These are phyloP conservation scores for Periophthalmus modestus DNA, from an alignment of 2,113 vertebrate genomes.

Conservation along the genomic window DNA sequence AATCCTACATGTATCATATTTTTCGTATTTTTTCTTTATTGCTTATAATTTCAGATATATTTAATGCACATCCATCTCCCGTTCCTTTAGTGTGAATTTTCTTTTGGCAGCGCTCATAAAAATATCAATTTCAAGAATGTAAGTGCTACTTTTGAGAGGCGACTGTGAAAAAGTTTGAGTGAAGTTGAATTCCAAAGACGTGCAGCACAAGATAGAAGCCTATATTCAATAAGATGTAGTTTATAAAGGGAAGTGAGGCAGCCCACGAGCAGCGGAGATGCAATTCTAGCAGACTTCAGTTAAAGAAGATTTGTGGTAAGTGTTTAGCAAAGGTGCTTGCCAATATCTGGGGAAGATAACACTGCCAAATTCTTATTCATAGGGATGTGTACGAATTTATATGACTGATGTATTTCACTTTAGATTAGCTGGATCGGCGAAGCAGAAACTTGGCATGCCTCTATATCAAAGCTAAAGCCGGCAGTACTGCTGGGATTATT, in stretches of 20 bases:
- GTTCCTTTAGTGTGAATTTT: not conserved
- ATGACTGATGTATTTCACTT: conserved; percentile 56
- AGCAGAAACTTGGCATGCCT: conserved; percentile 16
- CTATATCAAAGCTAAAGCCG: conserved; percentile 44
- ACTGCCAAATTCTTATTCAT: conserved; percentile 59
- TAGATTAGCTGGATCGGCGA: conserved; percentile 47
- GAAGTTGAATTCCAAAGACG: conserved; percentile 1
- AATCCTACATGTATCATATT: not conserved
- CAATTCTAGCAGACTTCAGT: conserved; percentile 34
- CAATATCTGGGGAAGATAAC: conserved; percentile 44
- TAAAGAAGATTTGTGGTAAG: conserved; percentile 56
- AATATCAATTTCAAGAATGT: conserved; percentile 20
- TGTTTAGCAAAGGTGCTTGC: conserved; percentile 52
- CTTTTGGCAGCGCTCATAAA: conserved; percentile 2
- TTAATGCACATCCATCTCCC: not conserved
- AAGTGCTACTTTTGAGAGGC: conserved; percentile 3
- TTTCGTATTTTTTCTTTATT: not conserved
- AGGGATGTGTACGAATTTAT: conserved; percentile 46
- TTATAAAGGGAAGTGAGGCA: conserved; percentile 28
- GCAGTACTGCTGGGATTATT: conserved; percentile 14
- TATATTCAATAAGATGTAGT: conserved; percentile 13
- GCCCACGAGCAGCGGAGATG: conserved; percentile 28
- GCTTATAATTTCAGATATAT: not conserved
- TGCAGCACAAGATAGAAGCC: conserved; percentile 1
- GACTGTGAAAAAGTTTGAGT: conserved; percentile 20